Percentiles rank a stretch among this genome's conserved stretches.
These are phyloP conservation scores for Acanthis flammea DNA, from an alignment of 2,797 vertebrate species.

Conservation along the genomic window DNA sequence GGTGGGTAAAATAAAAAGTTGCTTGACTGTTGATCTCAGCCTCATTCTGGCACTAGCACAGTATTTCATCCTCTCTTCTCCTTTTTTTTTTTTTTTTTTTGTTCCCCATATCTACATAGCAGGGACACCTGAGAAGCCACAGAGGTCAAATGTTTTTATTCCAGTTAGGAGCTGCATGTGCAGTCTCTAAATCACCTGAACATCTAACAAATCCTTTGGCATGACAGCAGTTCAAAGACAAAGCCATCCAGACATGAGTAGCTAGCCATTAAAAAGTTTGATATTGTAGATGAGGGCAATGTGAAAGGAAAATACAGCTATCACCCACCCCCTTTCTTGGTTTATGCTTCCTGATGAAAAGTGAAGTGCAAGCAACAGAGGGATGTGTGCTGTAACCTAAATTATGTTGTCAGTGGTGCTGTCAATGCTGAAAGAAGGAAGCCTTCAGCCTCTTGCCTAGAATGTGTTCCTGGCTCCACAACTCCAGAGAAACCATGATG, in stretches of 20 bases:
- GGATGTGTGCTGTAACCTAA: background rate
- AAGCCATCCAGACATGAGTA: background rate
- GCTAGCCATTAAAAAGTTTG: background rate
- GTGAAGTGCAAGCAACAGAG: background rate
- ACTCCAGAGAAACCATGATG: background rate
- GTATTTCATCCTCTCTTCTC: background rate
- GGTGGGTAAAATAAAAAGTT: background rate
- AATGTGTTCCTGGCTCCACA: background rate
- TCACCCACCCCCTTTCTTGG: background rate
- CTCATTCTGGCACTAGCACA: background rate
- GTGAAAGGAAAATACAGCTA: background rate
- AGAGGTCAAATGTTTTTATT: background rate
- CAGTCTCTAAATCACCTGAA: background rate
- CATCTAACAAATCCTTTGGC: background rate
- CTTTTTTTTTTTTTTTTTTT: background rate
- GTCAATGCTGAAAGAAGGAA: background rate
- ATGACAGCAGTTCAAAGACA: background rate
- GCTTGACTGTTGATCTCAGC: background rate
- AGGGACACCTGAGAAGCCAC: background rate
- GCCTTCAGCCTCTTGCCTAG: background rate
- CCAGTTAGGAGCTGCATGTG: background rate
- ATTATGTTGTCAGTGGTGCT: background rate
- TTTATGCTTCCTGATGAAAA: background rate
- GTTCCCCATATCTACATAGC: rapidly evolving
- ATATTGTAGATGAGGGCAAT: background rate